These are phyloP conservation scores for Gorsachius goisagi DNA, from an alignment of 2,113 vertebrate species.

Conservation along the genomic window DNA sequence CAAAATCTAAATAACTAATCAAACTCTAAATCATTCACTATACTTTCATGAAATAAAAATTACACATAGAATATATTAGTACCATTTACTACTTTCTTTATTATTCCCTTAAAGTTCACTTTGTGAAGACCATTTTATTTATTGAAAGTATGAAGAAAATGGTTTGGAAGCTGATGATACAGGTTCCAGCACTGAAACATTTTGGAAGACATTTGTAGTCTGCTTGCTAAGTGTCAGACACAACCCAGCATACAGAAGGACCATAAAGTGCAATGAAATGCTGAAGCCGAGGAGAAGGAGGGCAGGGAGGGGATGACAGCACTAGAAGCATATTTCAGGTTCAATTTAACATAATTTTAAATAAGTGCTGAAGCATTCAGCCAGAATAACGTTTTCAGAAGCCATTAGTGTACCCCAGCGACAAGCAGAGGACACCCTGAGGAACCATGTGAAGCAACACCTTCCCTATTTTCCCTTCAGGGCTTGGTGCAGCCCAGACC, in stretches of 20 bases:
- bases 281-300: neutral
- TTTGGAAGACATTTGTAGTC: neutral
- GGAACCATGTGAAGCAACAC: neutral
- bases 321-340: neutral
- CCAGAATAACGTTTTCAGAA: neutral
- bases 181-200: neutral
- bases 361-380: neutral
- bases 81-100: neutral
- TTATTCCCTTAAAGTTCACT: neutral
- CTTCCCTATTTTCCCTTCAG: neutral
- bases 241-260: neutral
- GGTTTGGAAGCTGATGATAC: neutral
- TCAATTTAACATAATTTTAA: conserved; percentile 16
- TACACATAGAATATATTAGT: neutral
- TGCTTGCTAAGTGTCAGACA: neutral
- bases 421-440: neutral
- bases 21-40: no score
- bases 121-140: neutral
- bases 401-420: neutral
- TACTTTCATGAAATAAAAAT: neutral
- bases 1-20: neutral
- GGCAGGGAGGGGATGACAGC: accelerated
- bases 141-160: neutral
- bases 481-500: neutral
- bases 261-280: neutral